Evolutionary conservation across 2,797 vertebrate genomes (phyloP).

Genomic region (Sebastes ruberrimus): DNA sequence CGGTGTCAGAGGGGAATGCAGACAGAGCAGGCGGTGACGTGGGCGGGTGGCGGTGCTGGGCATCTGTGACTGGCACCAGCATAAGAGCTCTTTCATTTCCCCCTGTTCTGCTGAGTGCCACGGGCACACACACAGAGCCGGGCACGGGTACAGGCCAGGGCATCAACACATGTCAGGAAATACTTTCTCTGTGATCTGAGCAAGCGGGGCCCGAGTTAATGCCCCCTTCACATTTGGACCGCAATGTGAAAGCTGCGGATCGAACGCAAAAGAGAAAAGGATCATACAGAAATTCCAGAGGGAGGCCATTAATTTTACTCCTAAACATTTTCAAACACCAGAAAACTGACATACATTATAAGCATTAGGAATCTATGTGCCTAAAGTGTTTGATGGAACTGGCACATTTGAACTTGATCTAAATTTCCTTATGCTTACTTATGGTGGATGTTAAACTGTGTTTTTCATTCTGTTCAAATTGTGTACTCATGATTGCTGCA

Average conservation of each 20-base stretch:
- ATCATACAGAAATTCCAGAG: conserved; percentile 42
- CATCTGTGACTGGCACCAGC: conserved; percentile 81
- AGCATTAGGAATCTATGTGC: neutral
- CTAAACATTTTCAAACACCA: neutral
- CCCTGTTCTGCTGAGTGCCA: conserved; percentile 73
- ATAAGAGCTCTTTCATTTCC: conserved; percentile 80
- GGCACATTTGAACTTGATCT: neutral
- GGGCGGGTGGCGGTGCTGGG: conserved; percentile 70
- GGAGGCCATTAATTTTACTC: neutral
- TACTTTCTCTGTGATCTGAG: conserved; percentile 79
- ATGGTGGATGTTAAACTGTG: neutral
- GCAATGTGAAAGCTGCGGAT: conserved; percentile 37
- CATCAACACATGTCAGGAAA: conserved; percentile 81
- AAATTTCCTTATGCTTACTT: neutral
- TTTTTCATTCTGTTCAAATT: neutral
- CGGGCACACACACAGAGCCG: conserved; percentile 66
- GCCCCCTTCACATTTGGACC: conserved; percentile 62
- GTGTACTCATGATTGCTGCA: neutral
- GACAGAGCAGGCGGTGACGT: conserved; percentile 76
- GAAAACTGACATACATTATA: conserved; percentile 3
- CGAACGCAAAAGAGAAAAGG: conserved; percentile 33
- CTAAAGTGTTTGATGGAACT: neutral
- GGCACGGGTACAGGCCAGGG: conserved; percentile 73
- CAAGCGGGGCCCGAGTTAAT: conserved; percentile 43
- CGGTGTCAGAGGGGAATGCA: conserved; percentile 80